phyloP scores from a whole-genome alignment of 2,797 vertebrate genomes.

The Miichthys miiuy region DNA sequence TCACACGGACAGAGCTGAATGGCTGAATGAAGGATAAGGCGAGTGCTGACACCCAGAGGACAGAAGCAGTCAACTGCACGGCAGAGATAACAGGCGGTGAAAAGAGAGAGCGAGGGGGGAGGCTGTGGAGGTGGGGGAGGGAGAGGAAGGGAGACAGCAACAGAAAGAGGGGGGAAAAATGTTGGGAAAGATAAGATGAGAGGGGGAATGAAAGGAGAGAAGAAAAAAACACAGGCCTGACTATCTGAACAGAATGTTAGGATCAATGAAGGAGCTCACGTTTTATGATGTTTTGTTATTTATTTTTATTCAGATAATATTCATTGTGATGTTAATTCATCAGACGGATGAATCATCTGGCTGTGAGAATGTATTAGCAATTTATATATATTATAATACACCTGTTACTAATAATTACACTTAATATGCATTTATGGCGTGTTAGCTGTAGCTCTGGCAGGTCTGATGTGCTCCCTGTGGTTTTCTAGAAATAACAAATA shows the following conservation, averaged over 20 bases:
- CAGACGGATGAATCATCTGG: background rate
- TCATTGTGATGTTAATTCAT: background rate
- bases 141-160: conserved; percentile 59
- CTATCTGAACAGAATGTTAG: conserved; percentile 24
- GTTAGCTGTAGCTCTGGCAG: background rate
- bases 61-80: conserved; percentile 83
- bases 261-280: conserved; percentile 18
- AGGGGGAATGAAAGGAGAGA: conserved; percentile 40
- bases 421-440: background rate
- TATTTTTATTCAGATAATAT: conserved; percentile 15
- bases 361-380: background rate
- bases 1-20: conserved; percentile 48
- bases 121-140: background rate
- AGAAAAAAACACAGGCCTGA: conserved; percentile 24
- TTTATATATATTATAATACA: background rate
- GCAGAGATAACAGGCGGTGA: conserved; percentile 73
- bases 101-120: conserved; percentile 33
- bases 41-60: conserved; percentile 90
- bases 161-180: conserved; percentile 50
- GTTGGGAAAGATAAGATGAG: conserved; percentile 60
- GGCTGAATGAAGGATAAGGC: conserved; percentile 82
- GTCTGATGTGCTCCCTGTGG: conserved; percentile 38
- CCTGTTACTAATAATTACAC: background rate
- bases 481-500: conserved; percentile 20
- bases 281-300: background rate